phyloP scores from a whole-genome alignment of 2,888 invertebrate genomes.

The Fragum sueziense region DNA sequence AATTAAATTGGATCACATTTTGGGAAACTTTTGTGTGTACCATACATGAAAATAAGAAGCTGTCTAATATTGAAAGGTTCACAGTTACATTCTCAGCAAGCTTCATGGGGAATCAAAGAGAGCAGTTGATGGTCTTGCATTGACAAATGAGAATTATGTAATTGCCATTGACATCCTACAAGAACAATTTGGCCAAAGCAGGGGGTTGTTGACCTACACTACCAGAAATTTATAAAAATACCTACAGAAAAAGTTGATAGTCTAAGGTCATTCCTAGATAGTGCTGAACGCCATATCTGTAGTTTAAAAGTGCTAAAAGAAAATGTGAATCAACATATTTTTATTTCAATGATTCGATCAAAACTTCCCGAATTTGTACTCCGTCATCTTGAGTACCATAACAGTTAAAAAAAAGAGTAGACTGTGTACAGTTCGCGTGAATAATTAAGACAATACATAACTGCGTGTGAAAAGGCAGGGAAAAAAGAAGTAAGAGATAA shows the following conservation, averaged over 20 bases:
- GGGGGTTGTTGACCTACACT: constrained; percentile 36
- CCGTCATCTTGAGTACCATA: background rate
- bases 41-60: constrained; percentile 25
- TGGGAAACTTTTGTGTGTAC: constrained; percentile 35
- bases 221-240: constrained; percentile 8
- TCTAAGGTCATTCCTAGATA: background rate
- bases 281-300: background rate
- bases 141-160: constrained; percentile 40
- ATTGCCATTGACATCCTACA: constrained; percentile 26
- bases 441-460: background rate
- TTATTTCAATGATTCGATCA: background rate
- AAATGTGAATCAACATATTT: background rate
- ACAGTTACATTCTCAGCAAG: constrained; percentile 36
- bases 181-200: constrained; percentile 39
- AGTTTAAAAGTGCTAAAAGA: background rate
- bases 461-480: no score
- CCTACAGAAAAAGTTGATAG: constrained; percentile 17
- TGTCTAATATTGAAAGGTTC: constrained; percentile 29
- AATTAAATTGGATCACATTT: constrained; percentile 29
- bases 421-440: background rate
- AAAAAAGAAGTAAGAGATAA: no score
- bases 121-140: constrained; percentile 31
- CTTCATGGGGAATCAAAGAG: constrained; percentile 27
- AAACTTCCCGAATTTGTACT: background rate
- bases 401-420: background rate